These are phyloP conservation scores for Coptotermes formosanus DNA, from an alignment of 1,140 invertebrate species.

Conservation along the genomic window DNA sequence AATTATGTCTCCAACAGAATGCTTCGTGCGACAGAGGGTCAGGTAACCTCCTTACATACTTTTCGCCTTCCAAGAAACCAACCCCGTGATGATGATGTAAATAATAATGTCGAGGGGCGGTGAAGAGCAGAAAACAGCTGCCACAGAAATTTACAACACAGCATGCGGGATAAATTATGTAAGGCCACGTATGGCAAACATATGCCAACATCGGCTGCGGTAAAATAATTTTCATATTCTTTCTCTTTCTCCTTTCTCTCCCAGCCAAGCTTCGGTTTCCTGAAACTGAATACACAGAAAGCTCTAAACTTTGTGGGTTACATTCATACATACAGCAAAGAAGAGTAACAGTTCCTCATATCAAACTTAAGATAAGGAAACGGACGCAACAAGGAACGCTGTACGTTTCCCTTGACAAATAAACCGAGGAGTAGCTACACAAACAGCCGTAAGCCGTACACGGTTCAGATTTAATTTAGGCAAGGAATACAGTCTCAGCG, in stretches of 20 bases:
- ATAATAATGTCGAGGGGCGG: background rate
- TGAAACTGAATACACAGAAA: background rate
- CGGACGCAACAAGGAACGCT: background rate
- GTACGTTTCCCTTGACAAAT: too few relatives aligned
- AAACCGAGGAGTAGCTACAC: too few relatives aligned
- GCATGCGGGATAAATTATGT: background rate
- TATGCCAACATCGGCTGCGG: background rate
- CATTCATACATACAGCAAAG: background rate
- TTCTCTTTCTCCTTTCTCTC: background rate
- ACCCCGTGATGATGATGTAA: background rate
- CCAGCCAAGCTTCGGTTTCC: background rate
- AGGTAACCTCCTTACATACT: too few relatives aligned
- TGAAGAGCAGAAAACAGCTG: background rate
- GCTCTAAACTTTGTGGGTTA: background rate
- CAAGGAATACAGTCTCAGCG: too few relatives aligned
- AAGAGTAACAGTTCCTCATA: background rate
- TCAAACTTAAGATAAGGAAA: background rate
- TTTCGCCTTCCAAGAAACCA: too few relatives aligned
- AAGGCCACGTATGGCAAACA: background rate
- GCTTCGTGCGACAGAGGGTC: too few relatives aligned
- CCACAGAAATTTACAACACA: background rate
- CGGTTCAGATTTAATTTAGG: too few relatives aligned
- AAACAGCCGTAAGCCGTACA: too few relatives aligned
- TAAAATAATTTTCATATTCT: background rate
- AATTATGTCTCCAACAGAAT: too few relatives aligned